phyloP scores from a whole-genome alignment of 2,888 invertebrate genomes.

The Drosophila cracens region DNA sequence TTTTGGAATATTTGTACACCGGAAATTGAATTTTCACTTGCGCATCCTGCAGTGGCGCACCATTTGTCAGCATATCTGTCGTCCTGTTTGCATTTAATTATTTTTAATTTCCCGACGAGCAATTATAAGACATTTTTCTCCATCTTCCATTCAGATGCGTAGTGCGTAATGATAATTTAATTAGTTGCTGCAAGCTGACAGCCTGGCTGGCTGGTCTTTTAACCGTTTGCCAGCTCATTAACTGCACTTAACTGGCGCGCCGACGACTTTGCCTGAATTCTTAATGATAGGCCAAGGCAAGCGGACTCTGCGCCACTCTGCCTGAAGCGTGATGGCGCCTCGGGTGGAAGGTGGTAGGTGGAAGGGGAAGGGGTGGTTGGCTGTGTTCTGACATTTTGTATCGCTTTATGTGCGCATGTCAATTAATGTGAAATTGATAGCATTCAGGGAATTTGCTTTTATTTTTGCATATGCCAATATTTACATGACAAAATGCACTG shows the following conservation, averaged over 20 bases:
- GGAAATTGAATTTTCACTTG: slow-evolving; percentile 72
- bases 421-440: slow-evolving; percentile 71
- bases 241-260: slow-evolving; percentile 70
- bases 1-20: slow-evolving; percentile 27
- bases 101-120: slow-evolving; percentile 53
- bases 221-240: slow-evolving; percentile 65
- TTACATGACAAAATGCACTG: slow-evolving; percentile 52
- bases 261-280: slow-evolving; percentile 65
- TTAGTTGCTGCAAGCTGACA: slow-evolving; percentile 70
- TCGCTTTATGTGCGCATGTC: slow-evolving; percentile 45
- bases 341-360: background rate
- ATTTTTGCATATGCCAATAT: slow-evolving; percentile 48
- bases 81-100: slow-evolving; percentile 37
- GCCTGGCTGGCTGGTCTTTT: slow-evolving; percentile 41
- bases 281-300: slow-evolving; percentile 47
- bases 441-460: slow-evolving; percentile 25
- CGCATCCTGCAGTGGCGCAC: slow-evolving; percentile 20
- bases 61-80: slow-evolving; percentile 22
- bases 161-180: slow-evolving; percentile 73
- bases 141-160: slow-evolving; percentile 34
- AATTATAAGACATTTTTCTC: slow-evolving; percentile 70
- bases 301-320: no score
- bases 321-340: background rate
- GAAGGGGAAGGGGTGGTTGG: background rate
- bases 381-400: slow-evolving; percentile 34